Percentiles rank a stretch among this genome's conserved stretches.
These are phyloP conservation scores for Sinocyclocheilus anophthalmus DNA, from an alignment of 2,113 vertebrate species.

Conservation along the genomic window DNA sequence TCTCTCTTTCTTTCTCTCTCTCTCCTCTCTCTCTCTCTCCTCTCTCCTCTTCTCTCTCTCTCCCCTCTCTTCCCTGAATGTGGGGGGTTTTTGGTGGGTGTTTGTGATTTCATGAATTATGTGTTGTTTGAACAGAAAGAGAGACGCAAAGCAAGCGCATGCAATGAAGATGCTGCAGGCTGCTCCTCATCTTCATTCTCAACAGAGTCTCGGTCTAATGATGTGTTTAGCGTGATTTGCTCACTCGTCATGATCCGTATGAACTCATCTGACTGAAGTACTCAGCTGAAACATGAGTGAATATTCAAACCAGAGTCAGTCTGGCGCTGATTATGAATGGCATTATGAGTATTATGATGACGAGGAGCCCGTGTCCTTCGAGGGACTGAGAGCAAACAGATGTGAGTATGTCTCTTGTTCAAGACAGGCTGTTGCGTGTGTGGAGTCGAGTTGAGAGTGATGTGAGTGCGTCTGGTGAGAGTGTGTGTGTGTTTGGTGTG, in stretches of 20 bases:
- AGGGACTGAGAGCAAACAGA: constrained; percentile 86
- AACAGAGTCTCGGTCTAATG: not conserved
- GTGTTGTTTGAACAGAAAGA: not conserved
- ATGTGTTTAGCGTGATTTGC: not conserved
- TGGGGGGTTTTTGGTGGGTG: too few relatives aligned
- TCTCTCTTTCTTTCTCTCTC: not conserved
- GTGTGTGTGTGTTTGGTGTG: too few relatives aligned
- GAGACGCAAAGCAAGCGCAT: too few relatives aligned
- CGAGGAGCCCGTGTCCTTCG: constrained; percentile 83
- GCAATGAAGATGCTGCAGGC: not conserved
- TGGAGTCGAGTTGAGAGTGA: too few relatives aligned
- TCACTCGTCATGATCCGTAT: not conserved
- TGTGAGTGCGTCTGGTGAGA: too few relatives aligned
- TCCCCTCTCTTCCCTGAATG: too few relatives aligned
- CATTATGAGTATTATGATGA: constrained; percentile 90
- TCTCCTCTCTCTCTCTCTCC: not conserved
- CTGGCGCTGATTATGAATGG: constrained; percentile 84
- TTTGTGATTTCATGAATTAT: too few relatives aligned
- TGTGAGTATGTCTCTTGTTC: constrained; percentile 81
- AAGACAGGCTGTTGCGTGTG: not conserved
- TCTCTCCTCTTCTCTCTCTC: too few relatives aligned
- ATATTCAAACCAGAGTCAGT: not conserved
- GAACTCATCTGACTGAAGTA: not conserved
- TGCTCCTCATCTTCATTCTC: not conserved
- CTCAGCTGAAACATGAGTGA: not conserved